Evolutionary conservation across 2,888 invertebrate species (phyloP).

Genomic region (Pheosia tremula): DNA sequence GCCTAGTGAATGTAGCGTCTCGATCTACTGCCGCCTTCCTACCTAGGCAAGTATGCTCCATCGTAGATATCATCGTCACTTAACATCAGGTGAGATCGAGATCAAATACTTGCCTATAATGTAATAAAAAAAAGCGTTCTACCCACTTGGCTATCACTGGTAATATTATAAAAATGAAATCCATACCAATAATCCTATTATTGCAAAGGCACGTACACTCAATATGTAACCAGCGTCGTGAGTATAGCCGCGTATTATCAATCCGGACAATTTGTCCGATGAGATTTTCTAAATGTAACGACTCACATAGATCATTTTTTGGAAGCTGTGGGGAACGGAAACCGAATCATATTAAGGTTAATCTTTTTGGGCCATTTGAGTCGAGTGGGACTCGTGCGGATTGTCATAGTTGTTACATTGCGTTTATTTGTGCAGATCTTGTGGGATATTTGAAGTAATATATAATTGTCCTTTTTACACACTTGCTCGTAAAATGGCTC

Average conservation of each 20-base stretch:
- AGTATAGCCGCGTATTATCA: conserved; percentile 5
- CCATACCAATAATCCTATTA: neutral
- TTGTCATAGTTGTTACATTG: conserved; percentile 22
- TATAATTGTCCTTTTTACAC: no score
- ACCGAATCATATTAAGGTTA: conserved; percentile 31
- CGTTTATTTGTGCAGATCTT: conserved; percentile 13
- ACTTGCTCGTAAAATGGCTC: no score
- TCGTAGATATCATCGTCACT: no score
- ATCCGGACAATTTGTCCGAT: conserved; percentile 14
- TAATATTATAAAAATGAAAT: no score
- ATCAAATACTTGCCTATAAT: no score
- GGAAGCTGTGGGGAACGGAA: conserved; percentile 17
- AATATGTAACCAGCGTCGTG: neutral
- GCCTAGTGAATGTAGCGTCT: no score
- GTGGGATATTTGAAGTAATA: neutral
- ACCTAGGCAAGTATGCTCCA: no score
- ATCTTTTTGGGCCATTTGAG: conserved; percentile 20
- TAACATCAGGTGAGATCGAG: no score
- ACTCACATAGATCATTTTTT: conserved; percentile 20
- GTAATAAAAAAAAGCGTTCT: no score
- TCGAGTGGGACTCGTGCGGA: neutral
- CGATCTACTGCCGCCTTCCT: no score
- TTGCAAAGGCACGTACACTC: neutral
- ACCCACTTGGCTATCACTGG: no score
- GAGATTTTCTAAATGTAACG: conserved; percentile 9